These are phyloP conservation scores for Ceriagrion tenellum DNA, from an alignment of 2,888 invertebrate genomes.

Conservation along the genomic window DNA sequence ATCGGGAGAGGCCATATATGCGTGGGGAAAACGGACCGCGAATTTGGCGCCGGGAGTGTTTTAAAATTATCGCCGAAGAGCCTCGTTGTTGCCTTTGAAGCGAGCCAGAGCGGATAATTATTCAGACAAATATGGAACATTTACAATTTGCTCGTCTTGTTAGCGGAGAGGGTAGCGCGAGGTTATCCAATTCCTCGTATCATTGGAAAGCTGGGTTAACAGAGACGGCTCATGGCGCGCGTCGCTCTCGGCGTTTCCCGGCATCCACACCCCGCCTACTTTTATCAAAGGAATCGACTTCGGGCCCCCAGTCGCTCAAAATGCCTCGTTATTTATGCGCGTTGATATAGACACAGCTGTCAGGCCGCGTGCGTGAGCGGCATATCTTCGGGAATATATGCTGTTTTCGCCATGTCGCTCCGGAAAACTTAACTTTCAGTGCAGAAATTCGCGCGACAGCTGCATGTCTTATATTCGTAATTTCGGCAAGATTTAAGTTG, in stretches of 20 bases:
- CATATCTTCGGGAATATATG: background rate
- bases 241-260: background rate
- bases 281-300: background rate
- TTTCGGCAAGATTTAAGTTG: background rate
- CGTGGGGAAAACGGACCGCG: no score
- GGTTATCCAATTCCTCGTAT: background rate
- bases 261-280: background rate
- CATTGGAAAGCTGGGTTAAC: background rate
- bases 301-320: background rate
- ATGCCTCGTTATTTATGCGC: conserved; percentile 33
- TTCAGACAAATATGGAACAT: background rate
- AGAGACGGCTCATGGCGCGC: background rate
- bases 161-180: background rate
- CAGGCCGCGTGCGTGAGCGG: background rate
- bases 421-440: background rate
- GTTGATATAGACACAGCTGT: conserved; percentile 27
- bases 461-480: background rate
- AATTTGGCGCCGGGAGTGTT: no score
- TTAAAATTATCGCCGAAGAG: background rate
- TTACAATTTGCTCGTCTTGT: background rate
- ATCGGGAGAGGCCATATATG: no score
- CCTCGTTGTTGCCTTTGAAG: background rate
- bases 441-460: background rate
- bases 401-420: background rate
- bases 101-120: background rate